Base-by-base conservation (phyloP, 1,140 invertebrate species). In the Scaptomyza graminum region DNA sequence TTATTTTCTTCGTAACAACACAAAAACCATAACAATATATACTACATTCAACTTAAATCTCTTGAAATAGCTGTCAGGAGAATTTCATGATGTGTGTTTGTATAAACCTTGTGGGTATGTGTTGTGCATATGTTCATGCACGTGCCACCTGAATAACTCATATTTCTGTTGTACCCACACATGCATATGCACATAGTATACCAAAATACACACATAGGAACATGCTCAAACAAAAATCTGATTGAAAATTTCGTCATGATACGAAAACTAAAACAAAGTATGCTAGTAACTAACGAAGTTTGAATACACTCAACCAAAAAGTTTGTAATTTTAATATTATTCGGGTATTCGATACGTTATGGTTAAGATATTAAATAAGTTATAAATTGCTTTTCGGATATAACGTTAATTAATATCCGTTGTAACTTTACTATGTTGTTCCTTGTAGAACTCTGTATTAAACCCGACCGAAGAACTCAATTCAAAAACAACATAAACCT, bases 61-160 rank as follows among this genome's bases (percentile, higher is more conserved):
- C 51, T 79, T 78, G 52, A 51, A 67, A 61, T 55, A 28, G 47
- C 73, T 76, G 77, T 70, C 81, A 65, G 55, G 74, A 71, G 69
- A 70, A 77, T 81, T 81, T 74, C 69, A 81, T 74, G 65, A 66
- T 63, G 13, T 49, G 28, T 31, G 28, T 7, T 31, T 31, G 41
- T 28, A 9, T 16, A 13, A 22, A 22, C 18, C 18, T 22, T 22
- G 18, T 22, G 18, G 2, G 18, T 22, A 22, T 22, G 18, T 22
- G 25, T 8, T 12, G 7, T 46, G 37, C 41, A n/a, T 41, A n/a
- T 43, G 11, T 55, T 41, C 44, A n/a, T 65, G 47, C 81, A 85
- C 82, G 69, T 81, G 74, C 56, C 78, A 54, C 54, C 54, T 71
- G 65, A 87, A 85, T 85, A 82, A 87, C 82, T 85, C 81, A 80